Base-by-base conservation (phyloP, 2,888 invertebrate genomes). In the Melanargia galathea region DNA sequence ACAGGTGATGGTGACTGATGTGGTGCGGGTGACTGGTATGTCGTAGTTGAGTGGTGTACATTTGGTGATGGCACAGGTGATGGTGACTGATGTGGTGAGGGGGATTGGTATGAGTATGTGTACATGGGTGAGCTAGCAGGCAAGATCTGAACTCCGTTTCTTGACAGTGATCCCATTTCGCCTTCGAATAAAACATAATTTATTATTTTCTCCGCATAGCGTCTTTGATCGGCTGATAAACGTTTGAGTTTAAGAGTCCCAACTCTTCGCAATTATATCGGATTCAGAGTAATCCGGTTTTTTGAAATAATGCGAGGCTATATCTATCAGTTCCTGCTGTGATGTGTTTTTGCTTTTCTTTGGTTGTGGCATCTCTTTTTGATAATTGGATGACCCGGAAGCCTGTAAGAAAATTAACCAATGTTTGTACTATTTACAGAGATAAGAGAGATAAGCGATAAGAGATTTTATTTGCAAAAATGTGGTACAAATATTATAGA, bases 141-240 rank as follows among this genome's bases (percentile, higher is more conserved):
- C 33, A 46, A 52, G 35, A 60, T 16, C 35, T 30, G 13, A 11
- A 62, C 67, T 43, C 64, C 60, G 16, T 64, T 45, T 49, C 64
- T 43, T 11, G 64, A 54, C 20, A 67, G 38, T 45, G 62, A 58
- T 8, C 64, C 67, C 63, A 64, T 55, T 63, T 62, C 64, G 2
- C 48, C 67, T 64, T 69, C 65, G 45, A 68, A 69, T 26, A 67
- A 60, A 13, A 52, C 48, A 30, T 65, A 60, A 26, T 65, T 64
- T 18, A 65, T 67, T n/a, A 67, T 67, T 63, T 70, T 70, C 54
- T 70, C 68, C 7, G 66, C 68, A 46, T 59, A 68, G 7, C 56
- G 54, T 60, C 64, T 55, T 62, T 70, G 71, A 45, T 68, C 65
- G 43, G 68, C 56, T 13, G 55, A 13, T 59, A 70, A 49, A 46